Evolutionary conservation across 1,140 invertebrate genomes (phyloP).

Genomic region (Achroia grisella): DNA sequence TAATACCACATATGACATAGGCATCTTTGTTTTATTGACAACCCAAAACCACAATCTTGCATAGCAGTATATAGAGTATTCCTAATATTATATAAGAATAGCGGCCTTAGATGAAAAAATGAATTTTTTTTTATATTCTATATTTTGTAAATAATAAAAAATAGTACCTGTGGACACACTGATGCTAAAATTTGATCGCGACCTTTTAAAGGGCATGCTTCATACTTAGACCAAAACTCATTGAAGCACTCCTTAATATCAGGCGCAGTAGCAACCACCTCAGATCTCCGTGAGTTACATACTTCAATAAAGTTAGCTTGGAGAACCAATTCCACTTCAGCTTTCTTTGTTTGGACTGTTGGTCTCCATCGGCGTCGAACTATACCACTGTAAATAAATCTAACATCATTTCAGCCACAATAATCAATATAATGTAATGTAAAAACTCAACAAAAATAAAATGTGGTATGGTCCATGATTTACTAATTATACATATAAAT

Average conservation of each 20-base stretch:
- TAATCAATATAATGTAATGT: constrained; percentile 2
- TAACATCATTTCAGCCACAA: background rate
- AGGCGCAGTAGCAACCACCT: constrained; percentile 75
- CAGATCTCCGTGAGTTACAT: constrained; percentile 79
- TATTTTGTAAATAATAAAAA: too few species aligned
- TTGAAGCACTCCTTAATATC: constrained; percentile 84
- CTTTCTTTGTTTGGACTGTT: constrained; percentile 74
- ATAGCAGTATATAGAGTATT: too few species aligned
- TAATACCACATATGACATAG: too few species aligned
- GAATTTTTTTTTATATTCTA: too few species aligned
- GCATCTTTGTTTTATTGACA: too few species aligned
- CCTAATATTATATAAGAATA: too few species aligned
- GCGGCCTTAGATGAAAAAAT: too few species aligned
- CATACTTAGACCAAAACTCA: constrained; percentile 83
- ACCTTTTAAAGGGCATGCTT: constrained; percentile 77
- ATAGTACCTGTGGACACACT: constrained; percentile 85
- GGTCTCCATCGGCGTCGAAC: constrained; percentile 84
- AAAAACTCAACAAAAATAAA: too few species aligned
- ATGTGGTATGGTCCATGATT: too few species aligned
- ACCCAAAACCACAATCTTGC: too few species aligned
- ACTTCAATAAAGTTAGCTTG: constrained; percentile 84
- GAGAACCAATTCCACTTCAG: constrained; percentile 82
- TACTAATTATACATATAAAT: too few species aligned
- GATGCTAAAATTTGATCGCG: constrained; percentile 87
- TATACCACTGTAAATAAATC: constrained; percentile 78